Conservation (phyloP, 30 jellyfish, hydroid and myxozoan species). For the Turritopsis dohrnii region DNA sequence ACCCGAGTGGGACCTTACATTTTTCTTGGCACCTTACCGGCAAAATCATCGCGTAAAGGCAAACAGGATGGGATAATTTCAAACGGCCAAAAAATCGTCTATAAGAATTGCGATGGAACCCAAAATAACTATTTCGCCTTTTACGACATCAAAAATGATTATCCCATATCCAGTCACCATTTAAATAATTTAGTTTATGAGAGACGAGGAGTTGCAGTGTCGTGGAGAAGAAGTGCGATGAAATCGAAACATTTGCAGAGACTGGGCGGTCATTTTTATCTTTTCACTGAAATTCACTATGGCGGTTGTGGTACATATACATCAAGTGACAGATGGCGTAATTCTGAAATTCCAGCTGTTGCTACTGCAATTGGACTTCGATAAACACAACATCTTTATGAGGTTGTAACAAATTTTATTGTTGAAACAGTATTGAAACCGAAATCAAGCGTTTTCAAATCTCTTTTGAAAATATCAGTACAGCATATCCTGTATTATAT, state of each 20-base stretch:
- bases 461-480: too few relatives aligned
- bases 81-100: not conserved
- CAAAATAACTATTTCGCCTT: not conserved
- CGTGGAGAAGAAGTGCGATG: not conserved
- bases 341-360: conserved; percentile 1
- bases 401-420: too few relatives aligned
- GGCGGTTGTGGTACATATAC: conserved; percentile 62
- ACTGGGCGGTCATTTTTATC: not conserved
- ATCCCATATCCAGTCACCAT: not conserved
- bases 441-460: too few relatives aligned
- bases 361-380: conserved; percentile 4
- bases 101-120: not conserved
- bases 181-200: not conserved
- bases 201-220: conserved; percentile 8
- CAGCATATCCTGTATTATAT: too few relatives aligned
- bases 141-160: not conserved
- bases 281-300: conserved; percentile 36
- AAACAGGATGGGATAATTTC: not conserved
- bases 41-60: not conserved
- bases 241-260: not conserved
- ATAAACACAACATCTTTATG: too few relatives aligned
- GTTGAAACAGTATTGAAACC: too few relatives aligned
- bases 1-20: conserved; percentile 23
- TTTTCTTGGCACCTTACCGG: conserved; percentile 38
- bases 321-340: conserved; percentile 38